A percentile compares a stretch with the other conserved stretches of the same genome.
phyloP scores from a whole-genome alignment of 2,797 vertebrate genomes.

The Paguma larvata region DNA sequence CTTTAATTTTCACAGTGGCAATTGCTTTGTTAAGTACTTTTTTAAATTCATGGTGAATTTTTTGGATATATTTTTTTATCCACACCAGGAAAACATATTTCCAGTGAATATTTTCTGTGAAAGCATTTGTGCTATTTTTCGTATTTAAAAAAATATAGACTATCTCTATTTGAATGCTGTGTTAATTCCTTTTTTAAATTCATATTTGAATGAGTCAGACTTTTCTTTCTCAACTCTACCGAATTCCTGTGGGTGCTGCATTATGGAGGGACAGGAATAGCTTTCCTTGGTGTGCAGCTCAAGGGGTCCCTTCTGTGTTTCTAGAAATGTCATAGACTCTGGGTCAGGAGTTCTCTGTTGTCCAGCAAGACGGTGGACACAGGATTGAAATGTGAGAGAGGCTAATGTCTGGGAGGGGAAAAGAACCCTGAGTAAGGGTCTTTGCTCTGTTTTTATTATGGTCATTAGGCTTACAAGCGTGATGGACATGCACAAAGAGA shows the following conservation, averaged over 20 bases:
- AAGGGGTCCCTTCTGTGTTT: background rate
- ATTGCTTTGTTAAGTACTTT: background rate
- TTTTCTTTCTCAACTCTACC: slow-evolving; percentile 44
- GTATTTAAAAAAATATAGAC: background rate
- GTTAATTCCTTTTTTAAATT: slow-evolving; percentile 14
- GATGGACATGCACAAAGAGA: too few relatives aligned
- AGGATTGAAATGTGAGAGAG: too few relatives aligned
- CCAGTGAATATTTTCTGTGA: background rate
- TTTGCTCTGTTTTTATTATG: too few relatives aligned
- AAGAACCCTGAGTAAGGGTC: too few relatives aligned
- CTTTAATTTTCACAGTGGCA: background rate
- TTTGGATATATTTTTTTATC: background rate
- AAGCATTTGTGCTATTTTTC: background rate
- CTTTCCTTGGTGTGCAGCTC: background rate
- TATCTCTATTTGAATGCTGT: background rate
- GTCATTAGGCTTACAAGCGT: too few relatives aligned
- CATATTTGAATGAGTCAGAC: background rate
- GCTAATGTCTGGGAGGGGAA: too few relatives aligned
- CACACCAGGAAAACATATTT: background rate
- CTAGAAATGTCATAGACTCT: background rate
- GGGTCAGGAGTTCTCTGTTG: too few relatives aligned
- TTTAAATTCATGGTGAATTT: background rate
- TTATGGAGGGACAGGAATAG: background rate
- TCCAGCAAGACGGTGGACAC: too few relatives aligned
- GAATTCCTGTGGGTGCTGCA: slow-evolving; percentile 22